Evolutionary conservation across 2,888 invertebrate genomes (phyloP).

Genomic region (Gibbula magus): DNA sequence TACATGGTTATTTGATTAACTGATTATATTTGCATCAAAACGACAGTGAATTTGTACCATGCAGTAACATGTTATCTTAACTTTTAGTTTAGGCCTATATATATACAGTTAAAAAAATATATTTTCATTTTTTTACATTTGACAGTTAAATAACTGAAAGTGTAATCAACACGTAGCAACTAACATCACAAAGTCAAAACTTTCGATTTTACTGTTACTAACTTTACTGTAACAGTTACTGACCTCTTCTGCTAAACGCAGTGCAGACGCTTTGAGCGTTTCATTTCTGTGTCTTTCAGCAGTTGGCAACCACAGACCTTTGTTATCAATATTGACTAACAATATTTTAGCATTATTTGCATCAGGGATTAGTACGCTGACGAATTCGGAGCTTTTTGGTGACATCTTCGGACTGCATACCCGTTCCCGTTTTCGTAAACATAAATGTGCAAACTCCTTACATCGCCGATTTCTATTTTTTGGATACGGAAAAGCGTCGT

Average conservation of each 20-base stretch:
- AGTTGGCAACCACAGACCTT: conserved; percentile 71
- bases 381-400: conserved; percentile 48
- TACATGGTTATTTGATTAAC: too few species aligned
- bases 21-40: too few species aligned
- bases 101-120: too few species aligned
- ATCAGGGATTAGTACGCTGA: conserved; percentile 62
- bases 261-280: conserved; percentile 59
- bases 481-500: not conserved
- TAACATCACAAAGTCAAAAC: not conserved
- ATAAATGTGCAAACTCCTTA: not conserved
- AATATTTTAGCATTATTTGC: conserved; percentile 54
- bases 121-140: too few species aligned
- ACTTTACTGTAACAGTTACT: not conserved
- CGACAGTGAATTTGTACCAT: too few species aligned
- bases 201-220: not conserved
- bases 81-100: too few species aligned
- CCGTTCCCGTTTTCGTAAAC: not conserved
- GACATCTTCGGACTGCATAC: conserved; percentile 10
- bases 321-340: conserved; percentile 55
- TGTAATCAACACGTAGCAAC: too few species aligned
- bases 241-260: conserved; percentile 66
- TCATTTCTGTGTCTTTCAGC: conserved; percentile 55
- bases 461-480: not conserved
- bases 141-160: too few species aligned
- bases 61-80: too few species aligned